Evolutionary conservation across 2,113 vertebrate genomes (phyloP), one percentile per base, ranked within the genome.

Genomic region (Pygoscelis antarcticus): DNA sequence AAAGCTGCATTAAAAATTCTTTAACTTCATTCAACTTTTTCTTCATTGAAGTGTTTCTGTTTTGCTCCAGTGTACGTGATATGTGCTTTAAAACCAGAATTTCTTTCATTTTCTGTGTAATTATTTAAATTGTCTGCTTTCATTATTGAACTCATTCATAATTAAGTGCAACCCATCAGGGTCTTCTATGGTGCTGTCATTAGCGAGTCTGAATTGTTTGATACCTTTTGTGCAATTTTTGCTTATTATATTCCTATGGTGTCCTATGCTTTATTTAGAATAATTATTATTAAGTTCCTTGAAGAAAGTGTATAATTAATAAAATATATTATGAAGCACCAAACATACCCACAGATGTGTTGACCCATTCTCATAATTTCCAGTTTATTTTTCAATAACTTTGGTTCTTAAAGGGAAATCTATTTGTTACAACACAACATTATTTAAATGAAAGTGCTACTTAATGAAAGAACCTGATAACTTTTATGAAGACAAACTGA

Each of bases 121-220:
- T 93, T 93, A 93, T 78, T 94, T 88, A 75, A 95, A 93, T 80
- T 52, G 7, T 86, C 70, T 86, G 18, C 65, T 66, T 96, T 90
- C 64, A 62, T 93, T 84, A 68, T 88, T 84, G 51, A 90, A 75
- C 23, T 91, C 9, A 64, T 91, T 91, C 61, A 69, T 76, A 83
- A 90, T 90, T 77, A 95, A 85, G 19, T 78, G 57, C 4, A 4
- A 79, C 30, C 40, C 30, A 72, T 93, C 81, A 78, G 44, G n/a
- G 29, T 78, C 36, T 82, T 95, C 54, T 52, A 15, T 4, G 11
- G 62, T 69, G 42, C 46, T 92, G 65, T 92, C 36, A 44, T 58
- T 96, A 85, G 8, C 25, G 87, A 71, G 46, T 71, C 46, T 61
- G 57, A 52, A 86, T 87, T 60, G 5, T 77, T 54, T 79, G 18